Evolutionary conservation across 2,113 vertebrate genomes (phyloP).

Genomic region (Maccullochella peelii): DNA sequence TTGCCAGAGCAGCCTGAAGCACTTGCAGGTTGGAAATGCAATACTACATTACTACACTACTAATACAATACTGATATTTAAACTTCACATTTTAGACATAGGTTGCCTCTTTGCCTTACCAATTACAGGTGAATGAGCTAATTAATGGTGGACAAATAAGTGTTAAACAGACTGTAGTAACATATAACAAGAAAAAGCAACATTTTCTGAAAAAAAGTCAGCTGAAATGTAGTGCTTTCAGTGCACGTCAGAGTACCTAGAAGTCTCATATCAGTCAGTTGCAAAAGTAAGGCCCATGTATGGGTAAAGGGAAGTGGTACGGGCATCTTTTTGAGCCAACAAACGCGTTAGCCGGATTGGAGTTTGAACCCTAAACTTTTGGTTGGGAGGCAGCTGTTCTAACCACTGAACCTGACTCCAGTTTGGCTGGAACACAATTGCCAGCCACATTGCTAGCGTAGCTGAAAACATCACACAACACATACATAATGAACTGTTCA

Average conservation of each 20-base stretch:
- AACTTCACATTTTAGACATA: constrained; percentile 41
- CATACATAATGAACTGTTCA: constrained; percentile 18
- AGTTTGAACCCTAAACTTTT: no score
- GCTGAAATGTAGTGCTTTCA: not conserved
- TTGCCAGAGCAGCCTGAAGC: constrained; percentile 47
- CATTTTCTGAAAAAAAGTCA: not conserved
- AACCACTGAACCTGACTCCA: no score
- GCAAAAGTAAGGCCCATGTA: no score
- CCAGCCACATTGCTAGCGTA: not conserved
- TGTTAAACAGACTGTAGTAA: not conserved
- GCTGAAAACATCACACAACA: not conserved
- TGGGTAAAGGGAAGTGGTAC: no score
- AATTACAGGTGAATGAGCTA: not conserved
- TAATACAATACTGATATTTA: constrained; percentile 46
- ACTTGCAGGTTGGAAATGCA: constrained; percentile 30
- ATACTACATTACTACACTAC: no score
- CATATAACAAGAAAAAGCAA: not conserved
- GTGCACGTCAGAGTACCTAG: not conserved
- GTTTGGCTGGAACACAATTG: not conserved
- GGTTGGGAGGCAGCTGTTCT: no score
- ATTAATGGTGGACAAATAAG: not conserved
- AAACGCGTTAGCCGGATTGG: no score
- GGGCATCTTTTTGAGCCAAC: no score
- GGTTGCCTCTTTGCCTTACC: not conserved
- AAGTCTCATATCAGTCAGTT: no score